Conservation (phyloP, 2,888 invertebrate genomes). For the Oeneis ivallda region DNA sequence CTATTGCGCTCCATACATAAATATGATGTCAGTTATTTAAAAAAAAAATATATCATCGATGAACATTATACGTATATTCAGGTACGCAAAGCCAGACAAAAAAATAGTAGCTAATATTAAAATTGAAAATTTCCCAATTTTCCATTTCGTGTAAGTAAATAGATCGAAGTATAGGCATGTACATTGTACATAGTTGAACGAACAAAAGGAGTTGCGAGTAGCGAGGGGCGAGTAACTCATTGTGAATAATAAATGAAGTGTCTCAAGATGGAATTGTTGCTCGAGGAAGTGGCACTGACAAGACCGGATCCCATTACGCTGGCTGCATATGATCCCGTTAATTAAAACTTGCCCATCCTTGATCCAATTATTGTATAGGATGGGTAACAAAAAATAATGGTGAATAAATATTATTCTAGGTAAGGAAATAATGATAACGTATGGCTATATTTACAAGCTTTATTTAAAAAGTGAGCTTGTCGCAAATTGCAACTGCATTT, state of each 20-base stretch:
- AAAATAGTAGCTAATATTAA: background rate
- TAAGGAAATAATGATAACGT: background rate
- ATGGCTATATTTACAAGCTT: too few relatives aligned
- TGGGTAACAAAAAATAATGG: constrained; percentile 9
- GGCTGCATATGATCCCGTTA: constrained; percentile 33
- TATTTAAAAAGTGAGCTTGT: too few relatives aligned
- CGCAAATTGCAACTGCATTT: too few relatives aligned
- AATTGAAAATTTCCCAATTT: background rate
- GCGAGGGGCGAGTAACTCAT: constrained; percentile 67
- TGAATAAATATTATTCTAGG: background rate
- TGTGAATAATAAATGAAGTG: constrained; percentile 75
- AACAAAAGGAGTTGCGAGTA: constrained; percentile 65
- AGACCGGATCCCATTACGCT: constrained; percentile 38
- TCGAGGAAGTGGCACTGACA: constrained; percentile 44
- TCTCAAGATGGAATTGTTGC: constrained; percentile 49
- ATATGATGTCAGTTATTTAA: too few relatives aligned
- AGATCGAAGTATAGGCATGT: constrained; percentile 36
- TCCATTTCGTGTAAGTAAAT: background rate
- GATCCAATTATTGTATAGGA: constrained; percentile 9
- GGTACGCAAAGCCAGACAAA: background rate
- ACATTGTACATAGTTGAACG: constrained; percentile 52
- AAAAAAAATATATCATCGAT: too few relatives aligned
- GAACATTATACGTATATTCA: too few relatives aligned
- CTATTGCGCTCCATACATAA: too few relatives aligned
- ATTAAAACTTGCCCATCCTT: constrained; percentile 29